phyloP scores from a whole-genome alignment of 2,113 vertebrate genomes.

The Mugil cephalus region DNA sequence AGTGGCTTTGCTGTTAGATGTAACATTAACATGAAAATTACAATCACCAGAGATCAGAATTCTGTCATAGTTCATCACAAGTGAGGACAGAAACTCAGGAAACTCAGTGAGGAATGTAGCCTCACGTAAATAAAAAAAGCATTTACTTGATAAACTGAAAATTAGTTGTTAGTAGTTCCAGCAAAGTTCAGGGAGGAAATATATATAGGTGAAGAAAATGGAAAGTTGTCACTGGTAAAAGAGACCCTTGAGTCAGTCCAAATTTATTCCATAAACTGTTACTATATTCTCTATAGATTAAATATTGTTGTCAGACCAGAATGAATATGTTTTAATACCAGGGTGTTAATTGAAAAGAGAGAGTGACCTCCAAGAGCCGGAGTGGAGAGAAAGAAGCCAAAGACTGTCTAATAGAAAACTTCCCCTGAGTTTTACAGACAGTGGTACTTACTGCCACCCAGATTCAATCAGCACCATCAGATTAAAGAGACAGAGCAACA shows the following conservation, averaged over 20 bases:
- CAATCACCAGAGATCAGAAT: too few relatives aligned
- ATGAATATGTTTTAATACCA: conserved; percentile 71
- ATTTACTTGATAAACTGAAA: too few relatives aligned
- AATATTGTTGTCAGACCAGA: conserved; percentile 67
- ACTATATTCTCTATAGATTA: conserved; percentile 50
- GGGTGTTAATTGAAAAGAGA: conserved; percentile 72
- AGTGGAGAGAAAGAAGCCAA: conserved; percentile 39
- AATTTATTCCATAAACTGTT: background rate
- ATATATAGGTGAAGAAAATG: background rate
- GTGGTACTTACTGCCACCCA: conserved; percentile 80
- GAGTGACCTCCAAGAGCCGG: conserved; percentile 68
- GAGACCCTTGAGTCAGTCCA: background rate
- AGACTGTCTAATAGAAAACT: conserved; percentile 62
- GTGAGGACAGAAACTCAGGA: too few relatives aligned
- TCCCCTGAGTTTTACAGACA: conserved; percentile 75
- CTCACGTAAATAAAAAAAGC: too few relatives aligned
- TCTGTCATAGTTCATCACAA: too few relatives aligned
- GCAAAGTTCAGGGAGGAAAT: too few relatives aligned
- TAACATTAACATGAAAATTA: too few relatives aligned
- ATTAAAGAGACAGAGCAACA: conserved; percentile 69
- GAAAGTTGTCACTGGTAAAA: background rate
- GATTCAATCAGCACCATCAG: conserved; percentile 76
- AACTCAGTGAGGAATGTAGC: too few relatives aligned
- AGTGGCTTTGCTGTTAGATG: too few relatives aligned
- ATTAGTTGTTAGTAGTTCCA: too few relatives aligned